These are phyloP conservation scores for Hirundichthys speculiger DNA, from an alignment of 2,113 vertebrate species.

Conservation along the genomic window DNA sequence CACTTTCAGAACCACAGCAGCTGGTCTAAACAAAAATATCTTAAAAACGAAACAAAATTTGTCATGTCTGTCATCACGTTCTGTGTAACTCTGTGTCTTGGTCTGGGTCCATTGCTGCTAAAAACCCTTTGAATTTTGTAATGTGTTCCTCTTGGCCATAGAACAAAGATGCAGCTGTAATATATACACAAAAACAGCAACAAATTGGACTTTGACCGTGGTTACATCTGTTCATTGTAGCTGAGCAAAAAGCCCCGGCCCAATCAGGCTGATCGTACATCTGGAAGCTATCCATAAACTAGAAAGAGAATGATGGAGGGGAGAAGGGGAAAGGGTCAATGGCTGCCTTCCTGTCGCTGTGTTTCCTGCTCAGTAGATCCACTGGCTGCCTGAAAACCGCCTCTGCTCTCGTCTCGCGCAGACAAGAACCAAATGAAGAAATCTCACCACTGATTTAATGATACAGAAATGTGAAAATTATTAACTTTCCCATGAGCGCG, in stretches of 20 bases:
- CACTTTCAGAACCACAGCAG: slow-evolving; percentile 1
- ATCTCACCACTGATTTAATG: slow-evolving; percentile 42
- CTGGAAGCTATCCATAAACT: slow-evolving; percentile 74
- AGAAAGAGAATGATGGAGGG: slow-evolving; percentile 37
- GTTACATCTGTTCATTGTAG: slow-evolving; percentile 48
- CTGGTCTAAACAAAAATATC: slow-evolving; percentile 12
- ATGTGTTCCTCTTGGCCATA: slow-evolving; percentile 23
- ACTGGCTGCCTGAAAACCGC: slow-evolving; percentile 32
- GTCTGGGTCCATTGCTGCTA: slow-evolving; percentile 28
- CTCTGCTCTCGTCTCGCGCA: slow-evolving; percentile 21
- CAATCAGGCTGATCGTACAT: slow-evolving; percentile 66
- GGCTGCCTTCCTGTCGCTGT: slow-evolving; percentile 65
- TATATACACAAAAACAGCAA: slow-evolving; percentile 36
- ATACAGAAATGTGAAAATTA: slow-evolving; percentile 47
- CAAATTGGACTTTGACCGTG: slow-evolving; percentile 45
- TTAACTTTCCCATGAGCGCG: slow-evolving; percentile 51
- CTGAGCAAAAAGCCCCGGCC: slow-evolving; percentile 26
- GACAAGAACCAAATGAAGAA: slow-evolving; percentile 31
- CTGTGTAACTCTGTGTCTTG: slow-evolving; percentile 12
- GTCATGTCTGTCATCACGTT: slow-evolving; percentile 19
- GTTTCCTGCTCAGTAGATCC: slow-evolving; percentile 61
- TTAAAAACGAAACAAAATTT: slow-evolving; percentile 26
- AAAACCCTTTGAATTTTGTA: slow-evolving; percentile 32
- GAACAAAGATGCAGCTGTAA: slow-evolving; percentile 49
- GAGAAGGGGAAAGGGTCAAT: slow-evolving; percentile 70